Base-by-base conservation (phyloP, 2,113 vertebrate species). In the Trogon surrucura region DNA sequence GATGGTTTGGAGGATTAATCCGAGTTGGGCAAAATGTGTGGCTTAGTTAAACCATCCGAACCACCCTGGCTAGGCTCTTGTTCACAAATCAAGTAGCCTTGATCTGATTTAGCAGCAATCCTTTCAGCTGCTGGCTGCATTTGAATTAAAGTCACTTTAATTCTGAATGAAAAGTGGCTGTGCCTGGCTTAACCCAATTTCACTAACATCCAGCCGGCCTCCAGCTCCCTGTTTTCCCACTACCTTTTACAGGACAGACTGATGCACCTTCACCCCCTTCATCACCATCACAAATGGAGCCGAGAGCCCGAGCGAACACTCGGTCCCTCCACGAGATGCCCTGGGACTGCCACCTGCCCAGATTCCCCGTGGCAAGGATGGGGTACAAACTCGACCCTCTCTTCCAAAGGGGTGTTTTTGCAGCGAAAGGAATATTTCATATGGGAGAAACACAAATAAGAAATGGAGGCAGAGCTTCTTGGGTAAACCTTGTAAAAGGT, bases 31-130 rank as follows among this genome's bases (percentile, higher is more conserved):
- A 69, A 77, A 47, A 45, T 3, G 75, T 69, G 88, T n/a, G 45
- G 25, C 58, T 80, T 12, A 18, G 17, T 77, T 77, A 73, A 93
- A 88, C 50, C 6, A 7, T 62, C 34, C 80, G 64, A 75, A 75
- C 41, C 41, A 72, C 38, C 75, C 80, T 45, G 80, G 36, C 64
- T 60, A 73, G 89, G 51, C 67, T 88, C 45, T 25, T 30, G 71
- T 58, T 88, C 67, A 30, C 64, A 70, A 80, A 80, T 95, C 86
- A 84, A 83, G 77, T 14, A 6, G 7, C 60, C 50, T 29, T 92
- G 62, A 93, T 95, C 89, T 71, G 85, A 93, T 95, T 89, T 79
- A 84, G 82, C 72, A 92, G 89, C 96, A 88, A 91, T 77, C 86
- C 75, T 86, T 73, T 77, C 93, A 91, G 91, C 83, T 92, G 91